Conservation (phyloP, 2,888 invertebrate species). For the Theodoxus fluviatilis region DNA sequence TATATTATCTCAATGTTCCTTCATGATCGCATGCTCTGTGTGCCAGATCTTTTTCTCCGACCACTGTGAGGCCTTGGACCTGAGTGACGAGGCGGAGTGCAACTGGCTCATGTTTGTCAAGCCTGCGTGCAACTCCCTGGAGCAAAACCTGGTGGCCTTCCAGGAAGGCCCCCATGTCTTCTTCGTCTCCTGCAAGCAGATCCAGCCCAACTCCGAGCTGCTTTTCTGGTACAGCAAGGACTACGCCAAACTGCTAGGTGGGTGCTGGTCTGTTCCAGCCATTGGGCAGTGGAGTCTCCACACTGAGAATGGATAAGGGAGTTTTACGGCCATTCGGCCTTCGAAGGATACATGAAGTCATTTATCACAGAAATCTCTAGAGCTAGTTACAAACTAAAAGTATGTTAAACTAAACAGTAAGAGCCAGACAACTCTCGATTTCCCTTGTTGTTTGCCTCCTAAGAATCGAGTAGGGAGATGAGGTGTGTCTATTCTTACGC, state of each 20-base stretch:
- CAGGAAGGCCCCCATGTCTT: slow-evolving; percentile 67
- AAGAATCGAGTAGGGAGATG: no score
- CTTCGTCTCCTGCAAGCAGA: slow-evolving; percentile 64
- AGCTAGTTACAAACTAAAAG: no score
- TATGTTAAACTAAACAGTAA: no score
- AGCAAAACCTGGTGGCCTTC: slow-evolving; percentile 76
- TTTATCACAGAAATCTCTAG: no score
- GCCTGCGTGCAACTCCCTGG: slow-evolving; percentile 71
- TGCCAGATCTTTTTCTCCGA: slow-evolving; percentile 36
- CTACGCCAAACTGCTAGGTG: slow-evolving; percentile 70
- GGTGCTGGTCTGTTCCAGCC: no score
- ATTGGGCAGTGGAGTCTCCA: no score
- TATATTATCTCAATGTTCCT: neutral
- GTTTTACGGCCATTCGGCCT: no score
- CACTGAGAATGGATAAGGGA: neutral
- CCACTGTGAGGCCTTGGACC: slow-evolving; percentile 34
- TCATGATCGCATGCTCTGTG: neutral
- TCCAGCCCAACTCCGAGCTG: slow-evolving; percentile 74
- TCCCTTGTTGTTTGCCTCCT: no score
- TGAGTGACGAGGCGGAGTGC: slow-evolving; percentile 64
- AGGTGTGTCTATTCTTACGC: no score
- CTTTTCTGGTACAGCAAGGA: slow-evolving; percentile 75
- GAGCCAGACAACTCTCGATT: no score
- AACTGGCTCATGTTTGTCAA: slow-evolving; percentile 84
- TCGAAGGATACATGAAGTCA: no score